Evolutionary conservation across 2,113 vertebrate species (phyloP).

Genomic region (Pangasianodon gigas): DNA sequence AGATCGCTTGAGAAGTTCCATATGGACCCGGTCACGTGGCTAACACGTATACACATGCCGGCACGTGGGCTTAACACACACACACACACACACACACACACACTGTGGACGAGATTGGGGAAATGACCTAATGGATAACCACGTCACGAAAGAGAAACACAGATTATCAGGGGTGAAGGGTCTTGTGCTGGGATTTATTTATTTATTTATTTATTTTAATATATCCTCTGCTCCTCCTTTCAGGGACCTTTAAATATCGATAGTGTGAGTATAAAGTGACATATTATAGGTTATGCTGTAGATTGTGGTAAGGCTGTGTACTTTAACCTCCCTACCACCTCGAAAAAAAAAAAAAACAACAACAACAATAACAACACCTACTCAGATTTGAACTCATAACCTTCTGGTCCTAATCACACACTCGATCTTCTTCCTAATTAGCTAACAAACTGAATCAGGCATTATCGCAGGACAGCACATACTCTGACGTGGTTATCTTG

Average conservation of each 20-base stretch:
- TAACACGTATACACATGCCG: not conserved
- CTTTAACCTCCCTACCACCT: not conserved
- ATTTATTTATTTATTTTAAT: not conserved
- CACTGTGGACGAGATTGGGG: not conserved
- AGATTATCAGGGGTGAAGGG: not conserved
- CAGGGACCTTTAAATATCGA: too few relatives aligned
- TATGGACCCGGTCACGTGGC: not conserved
- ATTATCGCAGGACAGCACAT: too few relatives aligned
- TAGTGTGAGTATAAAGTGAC: too few relatives aligned
- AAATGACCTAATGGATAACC: not conserved
- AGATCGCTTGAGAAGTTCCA: constrained; percentile 41
- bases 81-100: constrained; percentile 7
- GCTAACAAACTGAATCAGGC: not conserved
- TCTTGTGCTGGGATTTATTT: not conserved
- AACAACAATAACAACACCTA: too few relatives aligned
- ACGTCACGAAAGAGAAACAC: not conserved
- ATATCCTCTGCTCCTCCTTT: too few relatives aligned
- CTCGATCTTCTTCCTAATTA: not conserved
- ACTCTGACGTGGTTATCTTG: too few relatives aligned
- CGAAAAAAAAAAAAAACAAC: too few relatives aligned
- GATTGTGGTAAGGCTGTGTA: too few relatives aligned
- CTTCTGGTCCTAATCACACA: too few relatives aligned
- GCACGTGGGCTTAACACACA: not conserved
- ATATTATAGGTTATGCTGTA: too few relatives aligned
- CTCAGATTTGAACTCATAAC: too few relatives aligned